phyloP scores from a whole-genome alignment of 2,797 vertebrate species.

The Schizothorax lantsangensis region DNA sequence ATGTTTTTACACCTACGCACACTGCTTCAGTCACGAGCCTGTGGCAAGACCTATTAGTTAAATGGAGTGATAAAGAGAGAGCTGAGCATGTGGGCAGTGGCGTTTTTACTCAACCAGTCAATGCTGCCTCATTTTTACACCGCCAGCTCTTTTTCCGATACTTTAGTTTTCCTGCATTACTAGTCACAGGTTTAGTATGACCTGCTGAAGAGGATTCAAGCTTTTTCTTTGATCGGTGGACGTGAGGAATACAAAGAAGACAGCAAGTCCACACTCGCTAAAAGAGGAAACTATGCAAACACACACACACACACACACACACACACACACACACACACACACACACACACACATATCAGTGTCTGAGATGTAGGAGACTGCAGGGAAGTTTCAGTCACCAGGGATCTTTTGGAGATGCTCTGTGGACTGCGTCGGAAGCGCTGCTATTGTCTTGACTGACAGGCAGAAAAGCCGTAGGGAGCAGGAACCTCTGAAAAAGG shows the following conservation, averaged over 20 bases:
- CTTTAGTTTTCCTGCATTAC: conserved; percentile 63
- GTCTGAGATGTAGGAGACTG: conserved; percentile 26
- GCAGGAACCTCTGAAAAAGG: neutral
- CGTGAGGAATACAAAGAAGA: conserved; percentile 78
- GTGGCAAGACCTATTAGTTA: conserved; percentile 43
- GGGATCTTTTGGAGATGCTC: conserved; percentile 44
- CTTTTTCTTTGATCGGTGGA: conserved; percentile 78
- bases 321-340: too few relatives aligned
- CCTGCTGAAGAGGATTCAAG: conserved; percentile 77
- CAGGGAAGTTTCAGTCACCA: conserved; percentile 51
- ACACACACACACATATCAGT: conserved; percentile 38
- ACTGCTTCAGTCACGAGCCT: conserved; percentile 13
- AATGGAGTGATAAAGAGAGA: conserved; percentile 49
- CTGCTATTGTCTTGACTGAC: conserved; percentile 33
- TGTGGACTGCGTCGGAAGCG: conserved; percentile 7
- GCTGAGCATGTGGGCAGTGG: conserved; percentile 43
- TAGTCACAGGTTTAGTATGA: conserved; percentile 69
- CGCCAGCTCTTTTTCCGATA: conserved; percentile 66
- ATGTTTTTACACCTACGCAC: conserved; percentile 35
- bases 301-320: conserved; percentile 21
- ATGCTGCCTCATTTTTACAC: conserved; percentile 60
- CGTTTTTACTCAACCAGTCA: conserved; percentile 71
- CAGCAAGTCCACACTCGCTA: conserved; percentile 61
- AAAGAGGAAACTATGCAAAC: conserved; percentile 4
- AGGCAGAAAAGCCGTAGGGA: neutral